phyloP scores from a whole-genome alignment of 2,113 vertebrate species.

The Glaucidium brasilianum region DNA sequence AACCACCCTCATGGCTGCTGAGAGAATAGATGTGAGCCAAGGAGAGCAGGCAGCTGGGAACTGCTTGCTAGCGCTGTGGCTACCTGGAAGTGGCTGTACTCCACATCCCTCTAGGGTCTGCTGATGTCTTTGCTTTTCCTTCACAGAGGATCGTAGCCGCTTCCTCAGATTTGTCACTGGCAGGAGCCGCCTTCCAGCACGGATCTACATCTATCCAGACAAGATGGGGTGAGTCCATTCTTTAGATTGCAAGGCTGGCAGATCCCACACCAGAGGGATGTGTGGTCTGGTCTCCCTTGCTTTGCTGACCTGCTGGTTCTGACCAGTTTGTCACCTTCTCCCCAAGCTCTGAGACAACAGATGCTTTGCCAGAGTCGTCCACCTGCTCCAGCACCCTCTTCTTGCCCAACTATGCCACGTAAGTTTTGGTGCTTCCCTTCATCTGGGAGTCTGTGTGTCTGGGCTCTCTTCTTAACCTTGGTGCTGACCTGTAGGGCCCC shows the following conservation, averaged over 20 bases:
- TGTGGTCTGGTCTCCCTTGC: neutral
- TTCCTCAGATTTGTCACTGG: conserved; percentile 97
- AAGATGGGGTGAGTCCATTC: conserved; percentile 84
- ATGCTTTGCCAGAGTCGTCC: conserved; percentile 93
- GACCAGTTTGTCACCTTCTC: neutral
- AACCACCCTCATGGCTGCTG: neutral
- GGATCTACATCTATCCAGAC: conserved; percentile 94
- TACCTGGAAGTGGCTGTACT: neutral
- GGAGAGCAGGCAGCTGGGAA: neutral
- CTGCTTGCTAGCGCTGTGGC: neutral
- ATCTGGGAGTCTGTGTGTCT: neutral
- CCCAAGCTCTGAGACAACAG: conserved; percentile 90
- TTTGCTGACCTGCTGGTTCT: neutral
- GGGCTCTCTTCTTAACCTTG: neutral
- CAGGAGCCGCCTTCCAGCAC: conserved; percentile 94
- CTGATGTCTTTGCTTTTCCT: conserved; percentile 5
- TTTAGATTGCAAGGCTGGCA: neutral
- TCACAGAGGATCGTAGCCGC: conserved; percentile 94
- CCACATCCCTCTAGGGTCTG: neutral
- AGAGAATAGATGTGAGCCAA: neutral
- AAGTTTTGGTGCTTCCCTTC: neutral
- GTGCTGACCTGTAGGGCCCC: neutral
- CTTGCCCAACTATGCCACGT: conserved; percentile 94
- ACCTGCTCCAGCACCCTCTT: conserved; percentile 97
- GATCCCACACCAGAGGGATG: neutral